Conservation (phyloP, 1,140 invertebrate species). For the Gyrodactylus bullatarudis region DNA sequence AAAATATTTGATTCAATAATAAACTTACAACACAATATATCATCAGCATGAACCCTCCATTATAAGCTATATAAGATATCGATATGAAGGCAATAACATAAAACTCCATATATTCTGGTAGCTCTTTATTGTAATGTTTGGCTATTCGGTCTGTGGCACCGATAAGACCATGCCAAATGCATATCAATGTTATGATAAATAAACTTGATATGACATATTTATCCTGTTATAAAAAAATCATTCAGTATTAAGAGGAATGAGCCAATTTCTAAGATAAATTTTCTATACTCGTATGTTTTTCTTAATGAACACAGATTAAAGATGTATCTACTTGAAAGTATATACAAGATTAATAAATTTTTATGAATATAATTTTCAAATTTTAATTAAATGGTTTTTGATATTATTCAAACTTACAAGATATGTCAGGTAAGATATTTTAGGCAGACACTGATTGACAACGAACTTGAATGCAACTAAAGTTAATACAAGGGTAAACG, state of each 20-base stretch:
- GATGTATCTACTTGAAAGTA: no score
- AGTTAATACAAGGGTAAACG: slow-evolving; percentile 15
- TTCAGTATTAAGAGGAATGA: no score
- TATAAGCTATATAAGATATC: background rate
- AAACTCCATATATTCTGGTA: slow-evolving; percentile 3
- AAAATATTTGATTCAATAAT: no score
- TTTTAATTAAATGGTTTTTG: no score
- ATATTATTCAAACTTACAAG: slow-evolving; percentile 9
- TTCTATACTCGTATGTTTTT: no score
- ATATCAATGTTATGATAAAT: slow-evolving; percentile 10
- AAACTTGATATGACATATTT: slow-evolving; percentile 12
- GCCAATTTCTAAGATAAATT: no score
- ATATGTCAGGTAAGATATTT: slow-evolving; percentile 19
- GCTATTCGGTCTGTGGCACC: slow-evolving; percentile 8
- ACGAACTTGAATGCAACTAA: slow-evolving; percentile 18
- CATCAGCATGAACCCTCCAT: slow-evolving; percentile 3
- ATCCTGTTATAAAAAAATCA: slow-evolving; percentile 9
- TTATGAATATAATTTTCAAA: no score
- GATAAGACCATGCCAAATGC: slow-evolving; percentile 11
- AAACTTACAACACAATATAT: slow-evolving; percentile 6
- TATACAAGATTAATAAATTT: no score
- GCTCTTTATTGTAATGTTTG: background rate
- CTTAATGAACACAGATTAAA: no score
- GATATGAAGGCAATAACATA: slow-evolving; percentile 4
- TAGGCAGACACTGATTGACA: slow-evolving; percentile 17